Conservation (phyloP, 2,797 vertebrate genomes). For the Muraenolepis orangiensis region DNA sequence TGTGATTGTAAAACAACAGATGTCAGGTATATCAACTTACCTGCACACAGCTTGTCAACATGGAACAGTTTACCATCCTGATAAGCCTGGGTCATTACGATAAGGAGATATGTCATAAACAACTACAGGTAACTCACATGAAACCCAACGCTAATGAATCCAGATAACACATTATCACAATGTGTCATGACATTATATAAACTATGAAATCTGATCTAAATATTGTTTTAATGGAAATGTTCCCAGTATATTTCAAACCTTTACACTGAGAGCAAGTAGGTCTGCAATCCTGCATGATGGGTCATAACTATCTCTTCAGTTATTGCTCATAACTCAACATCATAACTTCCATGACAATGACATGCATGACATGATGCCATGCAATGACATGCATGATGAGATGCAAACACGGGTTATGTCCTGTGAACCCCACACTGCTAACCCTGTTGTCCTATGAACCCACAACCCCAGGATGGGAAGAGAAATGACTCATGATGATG, state of each 20-base stretch:
- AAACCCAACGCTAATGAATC: background rate
- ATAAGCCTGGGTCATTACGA: background rate
- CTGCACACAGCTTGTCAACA: background rate
- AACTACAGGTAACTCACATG: background rate
- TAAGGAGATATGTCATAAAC: background rate
- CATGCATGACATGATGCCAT: too few relatives aligned
- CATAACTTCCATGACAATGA: too few relatives aligned
- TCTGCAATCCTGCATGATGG: background rate
- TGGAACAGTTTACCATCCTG: background rate
- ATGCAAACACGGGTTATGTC: background rate
- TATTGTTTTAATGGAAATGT: background rate
- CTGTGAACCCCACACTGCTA: too few relatives aligned
- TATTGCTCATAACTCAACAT: background rate
- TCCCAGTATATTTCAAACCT: background rate
- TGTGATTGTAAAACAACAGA: background rate
- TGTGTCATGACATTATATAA: background rate
- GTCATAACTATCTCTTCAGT: background rate
- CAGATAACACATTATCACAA: background rate
- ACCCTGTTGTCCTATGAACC: too few relatives aligned
- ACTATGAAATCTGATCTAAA: background rate
- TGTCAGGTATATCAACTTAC: background rate
- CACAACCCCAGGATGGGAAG: background rate
- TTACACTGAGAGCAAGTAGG: background rate
- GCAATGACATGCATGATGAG: too few relatives aligned
- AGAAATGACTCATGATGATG: too few relatives aligned